Evolutionary conservation across 1,140 invertebrate genomes (phyloP).

Genomic region (Cyclina sinensis): DNA sequence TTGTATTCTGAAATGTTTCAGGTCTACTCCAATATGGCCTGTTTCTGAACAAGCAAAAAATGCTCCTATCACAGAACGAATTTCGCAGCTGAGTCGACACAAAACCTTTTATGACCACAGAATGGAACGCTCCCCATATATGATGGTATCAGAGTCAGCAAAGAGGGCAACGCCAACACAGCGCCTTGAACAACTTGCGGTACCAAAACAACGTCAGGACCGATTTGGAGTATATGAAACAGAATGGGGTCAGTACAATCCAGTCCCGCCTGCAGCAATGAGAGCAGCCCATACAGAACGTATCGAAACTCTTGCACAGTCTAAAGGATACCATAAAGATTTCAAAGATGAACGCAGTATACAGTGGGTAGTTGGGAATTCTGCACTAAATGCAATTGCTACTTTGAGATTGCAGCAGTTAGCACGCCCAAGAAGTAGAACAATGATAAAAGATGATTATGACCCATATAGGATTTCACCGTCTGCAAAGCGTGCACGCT

Average conservation of each 20-base stretch:
- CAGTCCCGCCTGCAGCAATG: constrained; percentile 70
- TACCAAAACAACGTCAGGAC: constrained; percentile 71
- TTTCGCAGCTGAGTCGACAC: constrained; percentile 69
- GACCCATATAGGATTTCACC: constrained; percentile 81
- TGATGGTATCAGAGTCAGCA: constrained; percentile 70
- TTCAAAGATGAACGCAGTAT: constrained; percentile 77
- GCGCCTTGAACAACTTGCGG: constrained; percentile 72
- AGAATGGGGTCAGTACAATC: constrained; percentile 73
- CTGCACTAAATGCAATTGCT: constrained; percentile 79
- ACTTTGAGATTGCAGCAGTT: constrained; percentile 80
- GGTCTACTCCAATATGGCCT: constrained; percentile 78
- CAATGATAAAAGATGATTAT: constrained; percentile 81
- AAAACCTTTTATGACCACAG: constrained; percentile 70
- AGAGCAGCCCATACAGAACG: constrained; percentile 68
- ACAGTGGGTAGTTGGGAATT: constrained; percentile 76
- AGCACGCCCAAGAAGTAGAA: constrained; percentile 79
- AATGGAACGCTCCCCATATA: constrained; percentile 78
- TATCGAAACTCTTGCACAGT: constrained; percentile 76
- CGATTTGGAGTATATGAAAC: constrained; percentile 71
- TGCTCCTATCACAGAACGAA: constrained; percentile 71
- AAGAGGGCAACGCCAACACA: constrained; percentile 66
- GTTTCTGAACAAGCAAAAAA: constrained; percentile 75
- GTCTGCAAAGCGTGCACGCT: constrained; percentile 73
- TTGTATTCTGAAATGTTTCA: constrained; percentile 64
- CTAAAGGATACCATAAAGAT: constrained; percentile 73